These are phyloP conservation scores for Himantopus leucocephalus DNA, from an alignment of 2,113 vertebrate species.

Conservation along the genomic window DNA sequence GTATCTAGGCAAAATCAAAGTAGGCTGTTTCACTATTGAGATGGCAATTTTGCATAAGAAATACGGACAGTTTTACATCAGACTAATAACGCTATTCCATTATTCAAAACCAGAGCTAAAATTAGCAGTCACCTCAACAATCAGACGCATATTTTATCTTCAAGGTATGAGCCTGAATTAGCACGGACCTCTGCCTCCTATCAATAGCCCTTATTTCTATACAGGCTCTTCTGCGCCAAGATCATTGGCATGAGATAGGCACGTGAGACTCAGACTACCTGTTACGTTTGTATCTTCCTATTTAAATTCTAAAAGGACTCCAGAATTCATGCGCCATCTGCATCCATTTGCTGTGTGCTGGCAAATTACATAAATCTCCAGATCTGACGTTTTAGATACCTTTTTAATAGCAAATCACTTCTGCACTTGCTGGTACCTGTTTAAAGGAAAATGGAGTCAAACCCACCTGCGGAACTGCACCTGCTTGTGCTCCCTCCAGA, in stretches of 20 bases:
- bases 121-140: constrained; percentile 37
- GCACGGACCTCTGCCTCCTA: not conserved
- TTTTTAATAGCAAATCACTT: not conserved
- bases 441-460: not conserved
- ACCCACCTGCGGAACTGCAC: not conserved
- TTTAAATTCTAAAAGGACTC: not conserved
- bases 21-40: not conserved
- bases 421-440: not conserved
- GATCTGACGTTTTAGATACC: not conserved
- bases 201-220: not conserved
- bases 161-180: constrained; percentile 15
- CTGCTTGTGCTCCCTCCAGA: not conserved
- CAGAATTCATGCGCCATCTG: not conserved
- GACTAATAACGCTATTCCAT: constrained; percentile 11
- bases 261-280: not conserved
- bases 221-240: not conserved
- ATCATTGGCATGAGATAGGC: not conserved
- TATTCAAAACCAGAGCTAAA: constrained; percentile 49
- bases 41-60: constrained; percentile 2
- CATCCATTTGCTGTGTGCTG: not conserved
- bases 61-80: not conserved
- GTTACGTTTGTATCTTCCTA: not conserved
- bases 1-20: constrained; percentile 19
- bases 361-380: not conserved
- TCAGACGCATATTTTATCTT: constrained; percentile 5